Percentiles rank a stretch among this genome's conserved stretches.
phyloP scores from a whole-genome alignment of 2,113 vertebrate species.

The Phrynocephalus versicolor region DNA sequence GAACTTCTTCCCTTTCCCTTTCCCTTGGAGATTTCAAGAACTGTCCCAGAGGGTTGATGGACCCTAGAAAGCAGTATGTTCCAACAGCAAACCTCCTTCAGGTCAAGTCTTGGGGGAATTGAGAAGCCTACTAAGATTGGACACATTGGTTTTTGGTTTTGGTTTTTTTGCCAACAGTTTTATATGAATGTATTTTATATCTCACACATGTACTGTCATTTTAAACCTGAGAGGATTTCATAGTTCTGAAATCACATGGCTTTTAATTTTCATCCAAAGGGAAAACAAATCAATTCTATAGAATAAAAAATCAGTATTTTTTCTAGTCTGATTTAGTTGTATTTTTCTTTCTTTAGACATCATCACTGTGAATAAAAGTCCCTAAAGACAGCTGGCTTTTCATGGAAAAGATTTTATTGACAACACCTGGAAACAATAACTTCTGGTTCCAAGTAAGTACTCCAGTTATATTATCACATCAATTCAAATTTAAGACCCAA shows the following conservation, averaged over 20 bases:
- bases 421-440: conserved; percentile 40
- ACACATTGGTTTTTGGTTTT: no score
- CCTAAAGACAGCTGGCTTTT: conserved; percentile 44
- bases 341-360: conserved; percentile 37
- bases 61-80: not conserved
- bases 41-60: not conserved
- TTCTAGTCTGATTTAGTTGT: conserved; percentile 27
- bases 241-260: not conserved
- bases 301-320: conserved; percentile 1
- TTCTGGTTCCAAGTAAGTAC: conserved; percentile 51
- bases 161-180: no score
- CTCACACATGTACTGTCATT: rapidly evolving
- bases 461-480: conserved; percentile 56
- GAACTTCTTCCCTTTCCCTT: no score
- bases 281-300: conserved; percentile 3
- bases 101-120: not conserved
- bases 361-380: conserved; percentile 54
- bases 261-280: conserved; percentile 12
- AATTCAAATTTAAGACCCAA: conserved; percentile 59
- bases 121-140: not conserved
- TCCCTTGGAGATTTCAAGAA: not conserved
- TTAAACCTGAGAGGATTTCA: not conserved
- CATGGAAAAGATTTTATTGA: conserved; percentile 60
- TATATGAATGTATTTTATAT: not conserved
- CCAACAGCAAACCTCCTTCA: not conserved